A percentile compares a stretch with the other conserved stretches of the same genome.
phyloP scores from a whole-genome alignment of 2,888 invertebrate species.

The Drosophila testacea region DNA sequence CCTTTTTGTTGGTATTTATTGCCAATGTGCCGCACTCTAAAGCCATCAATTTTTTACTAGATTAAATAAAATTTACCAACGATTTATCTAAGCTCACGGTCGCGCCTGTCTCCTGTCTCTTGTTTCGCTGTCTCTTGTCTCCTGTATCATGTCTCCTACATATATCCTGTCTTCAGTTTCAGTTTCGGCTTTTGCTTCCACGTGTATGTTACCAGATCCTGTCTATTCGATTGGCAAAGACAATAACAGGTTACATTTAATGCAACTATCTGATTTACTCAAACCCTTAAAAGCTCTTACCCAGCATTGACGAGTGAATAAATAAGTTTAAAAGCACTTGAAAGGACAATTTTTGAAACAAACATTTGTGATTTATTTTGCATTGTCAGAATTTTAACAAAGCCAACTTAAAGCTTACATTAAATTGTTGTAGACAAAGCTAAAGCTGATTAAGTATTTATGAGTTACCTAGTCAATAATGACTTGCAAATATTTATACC shows the following conservation, averaged over 20 bases:
- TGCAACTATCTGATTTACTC: conserved; percentile 55
- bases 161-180: neutral
- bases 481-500: neutral
- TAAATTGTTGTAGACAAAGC: neutral
- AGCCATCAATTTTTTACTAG: conserved; percentile 81
- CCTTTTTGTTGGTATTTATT: conserved; percentile 68
- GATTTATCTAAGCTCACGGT: conserved; percentile 74
- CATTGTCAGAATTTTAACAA: neutral
- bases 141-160: too few relatives aligned
- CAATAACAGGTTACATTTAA: conserved; percentile 49
- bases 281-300: conserved; percentile 1
- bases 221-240: conserved; percentile 42
- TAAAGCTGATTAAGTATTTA: neutral
- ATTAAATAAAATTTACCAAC: conserved; percentile 81
- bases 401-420: neutral
- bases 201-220: conserved; percentile 2
- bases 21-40: conserved; percentile 66
- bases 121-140: neutral
- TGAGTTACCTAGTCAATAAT: neutral
- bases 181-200: conserved; percentile 1
- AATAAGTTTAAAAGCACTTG: neutral
- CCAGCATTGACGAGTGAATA: conserved; percentile 7
- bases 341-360: neutral
- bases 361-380: neutral
- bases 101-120: conserved; percentile 35